A percentile compares a stretch with the other conserved stretches of the same genome.
Evolutionary conservation across 2,797 vertebrate genomes (phyloP).

Genomic region (Neosilurus mollespiculum): DNA sequence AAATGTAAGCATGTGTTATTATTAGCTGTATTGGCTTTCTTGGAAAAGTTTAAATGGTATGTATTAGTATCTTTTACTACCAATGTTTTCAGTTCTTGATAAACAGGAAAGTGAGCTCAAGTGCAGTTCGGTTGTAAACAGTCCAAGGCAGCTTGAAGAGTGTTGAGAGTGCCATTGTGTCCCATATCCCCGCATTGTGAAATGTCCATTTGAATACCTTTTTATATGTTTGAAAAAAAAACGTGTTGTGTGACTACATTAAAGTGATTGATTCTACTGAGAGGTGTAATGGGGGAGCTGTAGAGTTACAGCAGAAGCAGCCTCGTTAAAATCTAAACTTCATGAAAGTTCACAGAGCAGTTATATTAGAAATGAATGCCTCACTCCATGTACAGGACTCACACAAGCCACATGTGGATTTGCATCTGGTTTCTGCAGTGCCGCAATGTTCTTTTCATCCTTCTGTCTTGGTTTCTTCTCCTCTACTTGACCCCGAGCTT

Average conservation of each 20-base stretch:
- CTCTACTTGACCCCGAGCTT: background rate
- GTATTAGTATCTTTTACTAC: background rate
- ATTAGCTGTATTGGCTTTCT: background rate
- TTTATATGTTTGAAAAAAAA: background rate
- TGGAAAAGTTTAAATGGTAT: background rate
- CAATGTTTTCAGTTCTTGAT: background rate
- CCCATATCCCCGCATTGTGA: background rate
- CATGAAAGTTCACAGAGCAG: background rate
- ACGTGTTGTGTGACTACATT: background rate
- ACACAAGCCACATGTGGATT: constrained; percentile 5
- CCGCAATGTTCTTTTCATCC: background rate
- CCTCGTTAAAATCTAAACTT: background rate
- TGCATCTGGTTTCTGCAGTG: background rate
- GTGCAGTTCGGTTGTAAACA: background rate
- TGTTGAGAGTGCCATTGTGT: background rate
- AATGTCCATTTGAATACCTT: background rate
- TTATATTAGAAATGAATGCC: background rate
- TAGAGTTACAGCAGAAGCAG: background rate
- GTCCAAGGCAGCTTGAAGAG: background rate
- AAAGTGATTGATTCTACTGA: background rate
- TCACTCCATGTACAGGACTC: background rate
- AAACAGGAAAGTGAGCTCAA: background rate
- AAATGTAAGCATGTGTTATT: background rate
- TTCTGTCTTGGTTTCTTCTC: background rate
- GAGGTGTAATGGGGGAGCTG: background rate